Evolutionary conservation across 2,888 invertebrate genomes (phyloP), one percentile per base, ranked within the genome.

Genomic region (Stenolophus ochropezus): DNA sequence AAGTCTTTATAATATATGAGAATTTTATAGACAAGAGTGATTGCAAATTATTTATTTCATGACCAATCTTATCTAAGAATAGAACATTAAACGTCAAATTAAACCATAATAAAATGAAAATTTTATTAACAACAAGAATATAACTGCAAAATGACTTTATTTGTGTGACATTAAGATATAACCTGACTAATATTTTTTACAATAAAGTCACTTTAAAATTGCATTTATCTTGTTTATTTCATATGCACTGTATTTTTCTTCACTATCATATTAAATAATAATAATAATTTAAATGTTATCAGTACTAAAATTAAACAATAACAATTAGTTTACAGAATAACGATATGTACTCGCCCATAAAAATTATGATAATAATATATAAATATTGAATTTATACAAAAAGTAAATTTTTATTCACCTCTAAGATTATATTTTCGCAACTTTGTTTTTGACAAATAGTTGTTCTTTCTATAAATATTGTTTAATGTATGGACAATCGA

Each of bases 261-360:
- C 51, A 8, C 14, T 16, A 51, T 42, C 33, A 2, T 42, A 42
- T 42, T 56, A 56, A 20, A 11, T 56, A 20, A 56, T 61, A 61
- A 61, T 14, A 61, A 23, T 25, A 14, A 61, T 61, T n/a, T 42
- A 42, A 42, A 42, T 11, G 33, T 25, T 61, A 61, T 61, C 61
- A 25, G 3, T 14, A n/a, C 0, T 25, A 61, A 61, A 61, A 61
- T 61, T 61, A 61, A 61, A 61, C 61, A 61, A 61, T 61, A 61
- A 61, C 61, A 61, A 61, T 61, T 61, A 61, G 61, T 61, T 61
- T 61, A 27, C 21, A 61, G 25, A 21, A 61, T 21, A 61, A 23
- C 2, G 14, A 56, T 20, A 56, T 56, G 20, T 20, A 21, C 3
- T 18, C 20, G 5, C 8, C 18, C 8, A 23, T 58, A 58, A 58